These are phyloP conservation scores for Petrolisthes manimaculis DNA, from an alignment of 2,888 invertebrate genomes.

Conservation along the genomic window DNA sequence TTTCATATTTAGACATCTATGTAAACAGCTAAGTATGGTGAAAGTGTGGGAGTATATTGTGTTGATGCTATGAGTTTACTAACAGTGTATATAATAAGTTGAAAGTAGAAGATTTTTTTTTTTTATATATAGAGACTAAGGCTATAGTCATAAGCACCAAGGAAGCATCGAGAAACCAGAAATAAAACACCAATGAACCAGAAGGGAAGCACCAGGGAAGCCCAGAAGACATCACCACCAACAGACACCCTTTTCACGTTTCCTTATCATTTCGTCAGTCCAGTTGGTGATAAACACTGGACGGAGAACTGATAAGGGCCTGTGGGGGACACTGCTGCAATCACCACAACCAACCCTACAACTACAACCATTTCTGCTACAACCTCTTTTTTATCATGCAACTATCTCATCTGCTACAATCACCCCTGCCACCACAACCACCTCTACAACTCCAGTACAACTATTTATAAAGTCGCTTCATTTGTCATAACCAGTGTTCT, in stretches of 20 bases:
- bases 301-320: constrained; percentile 61
- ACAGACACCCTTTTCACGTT: constrained; percentile 41
- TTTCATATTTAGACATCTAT: too few relatives aligned
- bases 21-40: too few relatives aligned
- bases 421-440: background rate
- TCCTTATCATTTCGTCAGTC: constrained; percentile 61
- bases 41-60: too few relatives aligned
- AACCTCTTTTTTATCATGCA: background rate
- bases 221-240: background rate
- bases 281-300: constrained; percentile 53
- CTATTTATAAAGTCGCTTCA: background rate
- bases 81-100: too few relatives aligned
- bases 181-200: background rate
- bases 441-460: background rate
- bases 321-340: constrained; percentile 41
- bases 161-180: too few relatives aligned
- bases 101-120: too few relatives aligned
- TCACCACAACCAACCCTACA: background rate
- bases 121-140: too few relatives aligned
- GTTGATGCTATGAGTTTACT: too few relatives aligned
- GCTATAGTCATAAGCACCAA: too few relatives aligned
- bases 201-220: background rate
- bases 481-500: too few relatives aligned
- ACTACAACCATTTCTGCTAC: background rate
- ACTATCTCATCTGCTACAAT: background rate